Conservation (phyloP, 92 coral and sea anemone species). For the Epizoanthus scotinus region DNA sequence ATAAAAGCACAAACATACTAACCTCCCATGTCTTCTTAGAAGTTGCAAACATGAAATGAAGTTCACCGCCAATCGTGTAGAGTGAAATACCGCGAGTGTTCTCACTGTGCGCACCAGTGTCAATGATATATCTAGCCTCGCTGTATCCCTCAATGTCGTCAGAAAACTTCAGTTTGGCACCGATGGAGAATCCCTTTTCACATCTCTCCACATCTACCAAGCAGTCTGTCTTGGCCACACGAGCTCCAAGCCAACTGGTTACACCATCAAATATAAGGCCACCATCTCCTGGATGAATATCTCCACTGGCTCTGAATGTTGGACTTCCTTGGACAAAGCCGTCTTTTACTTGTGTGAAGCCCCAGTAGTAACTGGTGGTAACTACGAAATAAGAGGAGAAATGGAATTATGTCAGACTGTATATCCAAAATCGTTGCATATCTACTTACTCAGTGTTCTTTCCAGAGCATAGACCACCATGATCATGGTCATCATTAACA, state of each 20-base stretch:
- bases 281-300: constrained; percentile 54
- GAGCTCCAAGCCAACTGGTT: constrained; percentile 78
- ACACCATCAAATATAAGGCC: constrained; percentile 80
- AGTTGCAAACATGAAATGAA: constrained; percentile 74
- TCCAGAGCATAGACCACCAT: too few relatives aligned
- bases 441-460: too few relatives aligned
- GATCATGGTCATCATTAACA: too few relatives aligned
- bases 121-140: constrained; percentile 80
- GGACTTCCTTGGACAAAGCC: constrained; percentile 87
- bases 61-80: constrained; percentile 62
- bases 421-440: too few relatives aligned
- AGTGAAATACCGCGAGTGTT: constrained; percentile 82
- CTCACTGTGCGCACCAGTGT: constrained; percentile 90
- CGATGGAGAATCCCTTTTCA: constrained; percentile 76
- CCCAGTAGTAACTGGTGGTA: constrained; percentile 82
- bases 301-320: constrained; percentile 79
- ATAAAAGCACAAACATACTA: constrained; percentile 6
- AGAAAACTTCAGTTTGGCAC: constrained; percentile 66
- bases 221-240: constrained; percentile 70
- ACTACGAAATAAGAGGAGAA: constrained; percentile 17
- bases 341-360: constrained; percentile 46
- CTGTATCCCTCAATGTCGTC: constrained; percentile 45
- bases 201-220: constrained; percentile 73
- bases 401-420: not conserved
- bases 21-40: constrained; percentile 86